phyloP scores from a whole-genome alignment of 2,797 vertebrate genomes.

The Geotrypetes seraphini region DNA sequence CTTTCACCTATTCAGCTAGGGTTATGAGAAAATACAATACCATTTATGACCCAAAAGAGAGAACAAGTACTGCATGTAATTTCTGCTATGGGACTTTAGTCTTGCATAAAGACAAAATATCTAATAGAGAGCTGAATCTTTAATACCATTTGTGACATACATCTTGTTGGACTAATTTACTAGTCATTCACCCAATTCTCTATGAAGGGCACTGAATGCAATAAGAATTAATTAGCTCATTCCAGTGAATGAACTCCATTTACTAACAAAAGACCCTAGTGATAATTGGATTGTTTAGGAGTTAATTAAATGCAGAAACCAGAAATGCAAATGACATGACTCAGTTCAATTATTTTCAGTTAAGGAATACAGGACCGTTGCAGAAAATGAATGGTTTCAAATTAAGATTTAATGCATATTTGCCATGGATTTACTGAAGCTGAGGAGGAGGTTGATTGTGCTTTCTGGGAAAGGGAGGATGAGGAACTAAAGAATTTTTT shows the following conservation, averaged over 20 bases:
- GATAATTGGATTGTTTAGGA: conserved; percentile 30
- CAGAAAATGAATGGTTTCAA: neutral
- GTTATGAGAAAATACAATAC: conserved; percentile 1
- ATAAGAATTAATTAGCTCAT: conserved; percentile 36
- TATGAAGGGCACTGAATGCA: conserved; percentile 21
- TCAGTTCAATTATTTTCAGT: neutral
- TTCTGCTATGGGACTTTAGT: neutral
- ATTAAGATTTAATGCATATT: too few species aligned
- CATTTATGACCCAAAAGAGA: conserved; percentile 1
- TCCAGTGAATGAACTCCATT: conserved; percentile 15
- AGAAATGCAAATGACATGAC: neutral
- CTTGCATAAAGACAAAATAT: too few species aligned
- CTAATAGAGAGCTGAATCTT: neutral
- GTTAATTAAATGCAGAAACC: conserved; percentile 25
- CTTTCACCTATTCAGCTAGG: conserved; percentile 1
- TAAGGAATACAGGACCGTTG: neutral
- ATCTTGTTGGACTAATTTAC: neutral
- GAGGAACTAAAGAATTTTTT: too few species aligned
- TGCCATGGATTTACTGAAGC: too few species aligned
- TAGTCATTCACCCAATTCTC: conserved; percentile 2
- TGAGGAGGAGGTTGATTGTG: too few species aligned
- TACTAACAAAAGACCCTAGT: conserved; percentile 28
- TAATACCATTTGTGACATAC: neutral
- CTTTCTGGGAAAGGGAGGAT: too few species aligned
- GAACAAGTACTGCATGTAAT: neutral